These are phyloP conservation scores for Metalampra italica DNA, from an alignment of 2,888 invertebrate species.

Conservation along the genomic window DNA sequence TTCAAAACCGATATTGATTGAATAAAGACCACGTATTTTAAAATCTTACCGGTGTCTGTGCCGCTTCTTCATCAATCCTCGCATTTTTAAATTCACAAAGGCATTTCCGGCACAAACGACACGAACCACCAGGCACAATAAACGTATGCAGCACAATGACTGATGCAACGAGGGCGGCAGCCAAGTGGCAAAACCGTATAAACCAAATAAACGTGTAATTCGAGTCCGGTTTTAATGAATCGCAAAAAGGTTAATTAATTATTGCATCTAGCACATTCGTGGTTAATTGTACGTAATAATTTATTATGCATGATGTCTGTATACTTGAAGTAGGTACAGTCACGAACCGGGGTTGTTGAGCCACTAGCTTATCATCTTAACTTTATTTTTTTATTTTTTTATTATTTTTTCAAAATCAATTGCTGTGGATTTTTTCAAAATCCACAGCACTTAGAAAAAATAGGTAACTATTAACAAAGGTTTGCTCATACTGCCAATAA, in stretches of 20 bases:
- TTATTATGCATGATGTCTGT: too few relatives aligned
- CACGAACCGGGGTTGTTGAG: too few relatives aligned
- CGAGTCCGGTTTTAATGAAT: constrained; percentile 1
- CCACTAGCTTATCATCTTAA: too few relatives aligned
- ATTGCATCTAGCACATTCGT: neutral
- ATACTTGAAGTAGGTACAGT: too few relatives aligned
- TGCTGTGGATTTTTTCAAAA: too few relatives aligned
- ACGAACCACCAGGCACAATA: neutral
- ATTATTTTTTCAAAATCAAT: too few relatives aligned
- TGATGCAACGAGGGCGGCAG: neutral
- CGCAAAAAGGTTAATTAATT: neutral
- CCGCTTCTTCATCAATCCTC: neutral
- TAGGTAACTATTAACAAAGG: too few relatives aligned
- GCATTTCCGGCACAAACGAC: neutral
- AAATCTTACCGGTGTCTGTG: neutral
- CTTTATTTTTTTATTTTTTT: too few relatives aligned
- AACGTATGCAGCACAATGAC: neutral
- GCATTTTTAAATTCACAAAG: neutral
- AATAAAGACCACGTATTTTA: neutral
- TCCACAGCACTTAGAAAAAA: too few relatives aligned
- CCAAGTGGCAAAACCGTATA: neutral
- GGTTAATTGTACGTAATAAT: too few relatives aligned
- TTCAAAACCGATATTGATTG: too few relatives aligned
- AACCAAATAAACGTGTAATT: constrained; percentile 5
- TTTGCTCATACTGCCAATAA: too few relatives aligned